Conservation (phyloP, 2,888 invertebrate genomes). For the Amaurobius ferox region DNA sequence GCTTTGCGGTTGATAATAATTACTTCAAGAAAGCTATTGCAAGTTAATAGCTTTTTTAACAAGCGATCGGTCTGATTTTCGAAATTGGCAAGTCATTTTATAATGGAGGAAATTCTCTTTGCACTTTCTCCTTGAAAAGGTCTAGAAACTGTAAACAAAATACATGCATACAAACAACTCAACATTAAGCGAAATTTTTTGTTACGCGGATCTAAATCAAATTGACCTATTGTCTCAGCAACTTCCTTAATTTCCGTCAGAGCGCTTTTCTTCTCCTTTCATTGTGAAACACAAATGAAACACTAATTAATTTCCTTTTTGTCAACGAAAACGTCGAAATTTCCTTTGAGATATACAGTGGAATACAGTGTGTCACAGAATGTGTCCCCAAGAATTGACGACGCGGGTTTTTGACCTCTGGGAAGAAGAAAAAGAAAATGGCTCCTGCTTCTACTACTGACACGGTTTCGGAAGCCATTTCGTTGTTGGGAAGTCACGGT, state of each 20-base stretch:
- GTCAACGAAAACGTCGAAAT: not conserved
- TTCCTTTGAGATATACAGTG: not conserved
- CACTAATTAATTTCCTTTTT: not conserved
- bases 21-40: too few species aligned
- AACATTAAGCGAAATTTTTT: too few species aligned
- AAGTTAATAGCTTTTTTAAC: too few species aligned
- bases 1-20: too few species aligned
- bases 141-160: too few species aligned
- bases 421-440: constrained; percentile 10
- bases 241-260: not conserved
- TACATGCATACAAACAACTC: too few species aligned
- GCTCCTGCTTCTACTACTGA: constrained; percentile 41
- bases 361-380: not conserved
- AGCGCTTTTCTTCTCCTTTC: not conserved
- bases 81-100: too few species aligned
- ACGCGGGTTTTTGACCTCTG: constrained; percentile 57
- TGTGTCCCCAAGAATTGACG: not conserved
- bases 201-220: too few species aligned
- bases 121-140: too few species aligned
- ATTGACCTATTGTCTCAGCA: not conserved
- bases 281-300: not conserved
- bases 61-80: too few species aligned
- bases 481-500: constrained; percentile 32
- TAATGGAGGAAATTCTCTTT: too few species aligned
- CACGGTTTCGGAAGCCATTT: constrained; percentile 59